Evolutionary conservation across 2,797 vertebrate species (phyloP).

Genomic region (Melanotaenia trifasciata): DNA sequence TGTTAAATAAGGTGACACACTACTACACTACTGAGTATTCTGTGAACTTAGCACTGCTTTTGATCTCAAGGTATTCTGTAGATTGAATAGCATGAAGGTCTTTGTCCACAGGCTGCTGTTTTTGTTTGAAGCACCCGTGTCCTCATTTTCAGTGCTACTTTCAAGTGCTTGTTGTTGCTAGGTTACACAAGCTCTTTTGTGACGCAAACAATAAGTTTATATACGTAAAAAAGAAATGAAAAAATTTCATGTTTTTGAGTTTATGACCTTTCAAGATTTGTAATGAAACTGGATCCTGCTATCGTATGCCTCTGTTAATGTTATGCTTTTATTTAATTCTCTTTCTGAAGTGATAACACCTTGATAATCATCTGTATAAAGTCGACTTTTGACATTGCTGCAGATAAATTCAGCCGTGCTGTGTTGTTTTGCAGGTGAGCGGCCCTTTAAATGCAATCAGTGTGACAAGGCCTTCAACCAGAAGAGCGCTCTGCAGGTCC

Average conservation of each 20-base stretch:
- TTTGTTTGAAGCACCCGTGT: not conserved
- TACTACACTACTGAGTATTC: not conserved
- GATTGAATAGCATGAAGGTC: not conserved
- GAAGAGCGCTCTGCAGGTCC: conserved; percentile 98
- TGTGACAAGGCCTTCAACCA: conserved; percentile 99
- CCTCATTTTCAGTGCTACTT: not conserved
- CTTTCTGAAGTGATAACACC: not conserved
- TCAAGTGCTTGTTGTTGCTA: not conserved
- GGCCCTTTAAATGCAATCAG: conserved; percentile 92
- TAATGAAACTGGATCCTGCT: not conserved
- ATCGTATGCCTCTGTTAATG: not conserved
- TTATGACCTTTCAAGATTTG: not conserved
- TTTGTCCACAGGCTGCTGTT: not conserved
- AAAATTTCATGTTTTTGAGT: not conserved
- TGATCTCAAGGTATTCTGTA: not conserved
- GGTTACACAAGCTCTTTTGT: not conserved
- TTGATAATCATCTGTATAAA: not conserved
- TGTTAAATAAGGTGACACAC: not conserved
- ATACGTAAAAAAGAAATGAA: too few species aligned
- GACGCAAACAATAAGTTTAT: not conserved
- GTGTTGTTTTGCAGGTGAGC: conserved; percentile 86
- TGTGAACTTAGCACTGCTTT: not conserved
- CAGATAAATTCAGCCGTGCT: not conserved
- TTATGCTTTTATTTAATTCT: not conserved
- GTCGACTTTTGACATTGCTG: not conserved